Evolutionary conservation across 2,113 vertebrate species (phyloP).

Genomic region (Rostratula benghalensis): DNA sequence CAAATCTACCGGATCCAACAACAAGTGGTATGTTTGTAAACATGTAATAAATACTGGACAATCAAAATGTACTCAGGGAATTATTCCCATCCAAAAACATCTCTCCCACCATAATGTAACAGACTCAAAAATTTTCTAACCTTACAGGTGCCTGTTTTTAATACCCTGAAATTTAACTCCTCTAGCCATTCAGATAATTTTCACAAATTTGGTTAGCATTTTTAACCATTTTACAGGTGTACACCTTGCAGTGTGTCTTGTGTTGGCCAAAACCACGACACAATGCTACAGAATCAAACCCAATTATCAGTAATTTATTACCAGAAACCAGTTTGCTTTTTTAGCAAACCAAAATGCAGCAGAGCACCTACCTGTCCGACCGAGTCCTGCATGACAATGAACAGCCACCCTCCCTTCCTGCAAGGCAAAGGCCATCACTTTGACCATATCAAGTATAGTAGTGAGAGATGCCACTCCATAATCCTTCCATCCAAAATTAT

Average conservation of each 20-base stretch:
- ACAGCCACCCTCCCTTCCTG: conserved; percentile 94
- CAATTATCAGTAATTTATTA: neutral
- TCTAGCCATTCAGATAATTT: neutral
- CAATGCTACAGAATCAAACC: neutral
- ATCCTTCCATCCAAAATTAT: conserved; percentile 99
- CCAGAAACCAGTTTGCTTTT: neutral
- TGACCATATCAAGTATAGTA: conserved; percentile 96
- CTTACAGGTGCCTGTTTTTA: neutral
- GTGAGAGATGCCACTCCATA: conserved; percentile 96
- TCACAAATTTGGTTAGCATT: neutral
- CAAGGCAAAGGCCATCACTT: conserved; percentile 94
- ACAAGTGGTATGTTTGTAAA: neutral
- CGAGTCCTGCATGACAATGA: conserved; percentile 95
- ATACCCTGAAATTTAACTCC: neutral
- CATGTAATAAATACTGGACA: neutral
- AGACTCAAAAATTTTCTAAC: neutral
- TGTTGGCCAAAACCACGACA: no score
- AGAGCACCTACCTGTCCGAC: conserved; percentile 86
- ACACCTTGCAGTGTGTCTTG: neutral
- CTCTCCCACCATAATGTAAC: neutral
- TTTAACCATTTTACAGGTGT: neutral
- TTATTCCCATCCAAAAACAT: neutral
- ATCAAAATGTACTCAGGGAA: neutral
- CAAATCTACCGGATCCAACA: neutral
- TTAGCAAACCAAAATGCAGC: neutral